A percentile compares a stretch with the other conserved stretches of the same genome.
Conservation (phyloP, 2,113 vertebrate species). For the Trichomycterus rosablanca region DNA sequence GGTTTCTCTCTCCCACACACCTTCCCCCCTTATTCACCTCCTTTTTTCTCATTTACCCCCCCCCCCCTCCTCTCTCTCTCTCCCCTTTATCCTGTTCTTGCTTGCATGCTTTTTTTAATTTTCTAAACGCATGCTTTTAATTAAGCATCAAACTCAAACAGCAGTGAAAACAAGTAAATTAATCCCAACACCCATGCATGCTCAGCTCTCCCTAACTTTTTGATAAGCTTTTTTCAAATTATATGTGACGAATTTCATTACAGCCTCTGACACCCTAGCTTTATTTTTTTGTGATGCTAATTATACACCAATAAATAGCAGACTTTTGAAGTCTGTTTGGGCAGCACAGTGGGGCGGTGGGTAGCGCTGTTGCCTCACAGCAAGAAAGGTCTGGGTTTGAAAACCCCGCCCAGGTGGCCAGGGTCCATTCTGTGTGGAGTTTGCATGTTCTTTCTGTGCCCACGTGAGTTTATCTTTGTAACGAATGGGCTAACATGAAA, state of each 20-base stretch:
- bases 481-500: no score
- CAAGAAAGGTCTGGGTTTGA: no score
- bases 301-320: no score
- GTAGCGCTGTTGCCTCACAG: no score
- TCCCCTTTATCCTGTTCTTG: constrained; percentile 43
- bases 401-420: no score
- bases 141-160: constrained; percentile 68
- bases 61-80: neutral
- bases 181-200: constrained; percentile 27
- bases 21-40: constrained; percentile 37
- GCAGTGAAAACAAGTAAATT: constrained; percentile 59
- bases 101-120: constrained; percentile 61
- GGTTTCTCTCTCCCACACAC: constrained; percentile 18
- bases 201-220: constrained; percentile 16
- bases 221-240: constrained; percentile 5
- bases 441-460: no score
- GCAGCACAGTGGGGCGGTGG: no score
- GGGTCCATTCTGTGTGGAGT: no score
- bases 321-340: no score
- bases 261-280: no score
- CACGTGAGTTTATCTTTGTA: no score
- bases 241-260: neutral
- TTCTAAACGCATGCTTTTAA: constrained; percentile 70
- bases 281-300: no score
- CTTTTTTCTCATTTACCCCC: constrained; percentile 37